Percentiles rank a stretch among this genome's conserved stretches.
Evolutionary conservation across 2,888 invertebrate species (phyloP).

Genomic region (Agonopterix alstromeriana): DNA sequence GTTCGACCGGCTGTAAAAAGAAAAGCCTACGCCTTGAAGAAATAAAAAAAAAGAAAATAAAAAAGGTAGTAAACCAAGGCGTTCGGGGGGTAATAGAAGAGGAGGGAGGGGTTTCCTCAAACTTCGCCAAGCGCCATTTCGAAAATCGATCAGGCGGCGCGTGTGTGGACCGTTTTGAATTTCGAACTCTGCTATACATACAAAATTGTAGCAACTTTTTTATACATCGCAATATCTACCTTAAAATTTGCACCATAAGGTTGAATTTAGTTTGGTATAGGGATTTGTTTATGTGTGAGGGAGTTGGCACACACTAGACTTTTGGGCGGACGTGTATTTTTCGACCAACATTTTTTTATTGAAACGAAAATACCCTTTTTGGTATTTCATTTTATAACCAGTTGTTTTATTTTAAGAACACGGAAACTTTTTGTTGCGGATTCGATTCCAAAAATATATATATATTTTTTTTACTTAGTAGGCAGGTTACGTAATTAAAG

Average conservation of each 20-base stretch:
- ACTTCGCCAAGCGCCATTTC: constrained; percentile 43
- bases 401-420: too few relatives aligned
- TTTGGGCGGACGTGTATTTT: constrained; percentile 19
- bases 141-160: constrained; percentile 68
- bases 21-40: constrained; percentile 22
- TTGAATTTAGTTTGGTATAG: constrained; percentile 13
- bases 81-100: constrained; percentile 41
- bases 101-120: constrained; percentile 27
- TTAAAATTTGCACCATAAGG: constrained; percentile 2
- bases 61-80: constrained; percentile 40
- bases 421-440: too few relatives aligned
- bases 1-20: neutral
- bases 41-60: constrained; percentile 51
- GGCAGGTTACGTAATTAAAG: too few relatives aligned
- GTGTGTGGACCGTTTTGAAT: constrained; percentile 63
- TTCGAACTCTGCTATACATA: constrained; percentile 37
- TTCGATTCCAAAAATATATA: too few relatives aligned
- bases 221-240: constrained; percentile 14
- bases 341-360: constrained; percentile 5
- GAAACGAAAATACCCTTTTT: neutral
- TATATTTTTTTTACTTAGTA: too few relatives aligned
- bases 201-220: constrained; percentile 27
- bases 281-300: neutral
- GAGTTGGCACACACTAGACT: constrained; percentile 33
- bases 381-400: neutral